Conservation (phyloP, 2,888 invertebrate genomes). For the Opisthograptis luteolata region DNA sequence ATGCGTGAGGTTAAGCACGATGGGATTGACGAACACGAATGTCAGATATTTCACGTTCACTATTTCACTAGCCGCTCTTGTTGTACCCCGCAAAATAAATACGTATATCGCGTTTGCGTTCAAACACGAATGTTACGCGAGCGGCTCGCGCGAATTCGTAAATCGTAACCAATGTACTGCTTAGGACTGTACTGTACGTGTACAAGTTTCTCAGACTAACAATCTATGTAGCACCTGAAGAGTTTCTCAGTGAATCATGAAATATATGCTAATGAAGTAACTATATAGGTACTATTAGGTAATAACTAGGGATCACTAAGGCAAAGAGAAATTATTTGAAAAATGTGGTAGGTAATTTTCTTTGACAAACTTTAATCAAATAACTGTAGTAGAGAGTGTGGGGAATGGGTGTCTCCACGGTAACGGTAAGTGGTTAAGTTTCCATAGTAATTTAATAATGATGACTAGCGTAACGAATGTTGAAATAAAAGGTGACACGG, state of each 20-base stretch:
- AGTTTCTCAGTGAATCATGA: conserved; percentile 35
- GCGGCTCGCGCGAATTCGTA: no score
- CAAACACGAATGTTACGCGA: no score
- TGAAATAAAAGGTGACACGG: neutral
- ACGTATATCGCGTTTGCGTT: no score
- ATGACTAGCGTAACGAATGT: neutral
- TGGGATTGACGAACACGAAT: no score
- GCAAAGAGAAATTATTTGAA: conserved; percentile 17
- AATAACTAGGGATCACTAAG: conserved; percentile 26
- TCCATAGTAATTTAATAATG: neutral
- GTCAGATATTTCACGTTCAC: no score
- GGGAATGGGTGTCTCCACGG: neutral
- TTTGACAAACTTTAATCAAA: neutral
- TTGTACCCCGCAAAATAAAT: no score
- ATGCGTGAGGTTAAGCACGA: no score
- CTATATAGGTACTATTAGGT: no score
- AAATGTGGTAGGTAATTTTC: conserved; percentile 14
- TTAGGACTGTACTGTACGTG: neutral
- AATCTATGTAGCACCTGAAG: conserved; percentile 28
- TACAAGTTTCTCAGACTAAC: conserved; percentile 28
- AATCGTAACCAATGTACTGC: conserved; percentile 10
- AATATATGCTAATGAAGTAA: conserved; percentile 26
- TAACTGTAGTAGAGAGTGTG: neutral
- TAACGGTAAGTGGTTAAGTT: neutral
- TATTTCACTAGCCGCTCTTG: no score